Conservation (phyloP, 2,113 vertebrate species). For the Dicaeum eximium region DNA sequence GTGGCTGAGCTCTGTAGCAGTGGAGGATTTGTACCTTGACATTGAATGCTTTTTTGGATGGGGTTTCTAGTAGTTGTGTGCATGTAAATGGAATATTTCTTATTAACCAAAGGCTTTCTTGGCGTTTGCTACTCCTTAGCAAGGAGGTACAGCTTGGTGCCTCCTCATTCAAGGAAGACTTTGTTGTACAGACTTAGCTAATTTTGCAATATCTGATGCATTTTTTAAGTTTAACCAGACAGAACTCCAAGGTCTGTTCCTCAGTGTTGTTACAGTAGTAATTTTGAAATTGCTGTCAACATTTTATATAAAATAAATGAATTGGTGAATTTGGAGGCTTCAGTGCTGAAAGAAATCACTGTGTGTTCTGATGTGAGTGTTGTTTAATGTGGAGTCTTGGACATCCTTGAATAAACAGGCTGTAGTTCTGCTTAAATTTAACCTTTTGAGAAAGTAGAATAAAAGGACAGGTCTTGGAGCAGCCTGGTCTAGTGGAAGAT, state of each 20-base stretch:
- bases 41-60: neutral
- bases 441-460: neutral
- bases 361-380: neutral
- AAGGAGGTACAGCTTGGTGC: neutral
- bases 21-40: neutral
- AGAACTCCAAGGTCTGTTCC: neutral
- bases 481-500: neutral
- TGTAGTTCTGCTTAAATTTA: neutral
- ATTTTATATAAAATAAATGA: neutral
- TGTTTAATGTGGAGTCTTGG: neutral
- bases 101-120: neutral
- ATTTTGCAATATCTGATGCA: neutral
- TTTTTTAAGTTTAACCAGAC: neutral
- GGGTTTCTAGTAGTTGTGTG: neutral
- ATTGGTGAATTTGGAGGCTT: neutral
- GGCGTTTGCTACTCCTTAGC: neutral
- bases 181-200: neutral
- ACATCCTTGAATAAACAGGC: neutral
- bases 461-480: neutral
- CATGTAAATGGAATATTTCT: neutral
- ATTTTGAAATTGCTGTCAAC: neutral
- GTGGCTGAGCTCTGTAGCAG: neutral
- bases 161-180: neutral
- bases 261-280: neutral
- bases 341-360: neutral